phyloP scores from a whole-genome alignment of 2,888 invertebrate species.

The Agonum fuliginosum region DNA sequence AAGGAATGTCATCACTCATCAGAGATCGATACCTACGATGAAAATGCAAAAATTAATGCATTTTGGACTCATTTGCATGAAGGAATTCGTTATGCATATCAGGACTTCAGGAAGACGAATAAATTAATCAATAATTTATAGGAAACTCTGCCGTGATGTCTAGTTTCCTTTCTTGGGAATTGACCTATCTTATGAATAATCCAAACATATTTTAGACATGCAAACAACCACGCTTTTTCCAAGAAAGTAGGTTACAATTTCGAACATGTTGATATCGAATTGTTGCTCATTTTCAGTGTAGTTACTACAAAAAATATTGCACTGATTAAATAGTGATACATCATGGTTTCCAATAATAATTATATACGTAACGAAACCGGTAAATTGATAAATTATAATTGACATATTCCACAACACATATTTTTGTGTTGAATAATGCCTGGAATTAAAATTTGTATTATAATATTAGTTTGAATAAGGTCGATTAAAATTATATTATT shows the following conservation, averaged over 20 bases:
- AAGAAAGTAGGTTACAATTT: neutral
- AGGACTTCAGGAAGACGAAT: constrained; percentile 16
- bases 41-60: constrained; percentile 38
- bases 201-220: constrained; percentile 9
- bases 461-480: too few species aligned
- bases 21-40: constrained; percentile 6
- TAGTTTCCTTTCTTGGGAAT: constrained; percentile 43
- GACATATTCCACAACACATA: too few species aligned
- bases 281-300: too few species aligned
- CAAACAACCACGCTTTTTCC: neutral
- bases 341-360: too few species aligned
- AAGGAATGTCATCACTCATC: neutral
- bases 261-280: too few species aligned
- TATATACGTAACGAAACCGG: too few species aligned
- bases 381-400: too few species aligned
- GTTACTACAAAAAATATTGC: too few species aligned
- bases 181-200: constrained; percentile 38
- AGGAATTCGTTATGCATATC: constrained; percentile 35
- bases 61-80: constrained; percentile 32
- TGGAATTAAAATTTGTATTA: too few species aligned
- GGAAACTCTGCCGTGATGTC: constrained; percentile 17
- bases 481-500: constrained; percentile 12
- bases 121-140: constrained; percentile 42
- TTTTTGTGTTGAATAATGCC: too few species aligned
- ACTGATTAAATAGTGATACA: too few species aligned